These are phyloP conservation scores for Argentina silus DNA, from an alignment of 2,797 vertebrate species.

Conservation along the genomic window DNA sequence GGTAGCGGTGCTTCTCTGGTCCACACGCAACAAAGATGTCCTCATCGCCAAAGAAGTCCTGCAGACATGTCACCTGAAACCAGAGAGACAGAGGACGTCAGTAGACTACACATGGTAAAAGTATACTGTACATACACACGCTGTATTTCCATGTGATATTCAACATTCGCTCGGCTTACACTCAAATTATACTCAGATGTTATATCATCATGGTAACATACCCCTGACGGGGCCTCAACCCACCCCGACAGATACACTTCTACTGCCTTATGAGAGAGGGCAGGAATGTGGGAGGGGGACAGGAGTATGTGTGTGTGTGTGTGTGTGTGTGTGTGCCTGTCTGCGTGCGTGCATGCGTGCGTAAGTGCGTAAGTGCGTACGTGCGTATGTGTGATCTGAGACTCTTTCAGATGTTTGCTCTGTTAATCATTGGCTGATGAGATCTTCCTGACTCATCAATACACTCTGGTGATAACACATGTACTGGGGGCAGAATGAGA, in stretches of 20 bases:
- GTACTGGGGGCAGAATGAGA: neutral
- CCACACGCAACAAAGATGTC: slow-evolving; percentile 96
- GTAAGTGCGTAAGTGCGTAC: neutral
- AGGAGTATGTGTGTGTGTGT: neutral
- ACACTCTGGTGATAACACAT: neutral
- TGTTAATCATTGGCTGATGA: too few relatives aligned
- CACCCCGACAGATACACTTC: too few relatives aligned
- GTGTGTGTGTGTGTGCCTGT: neutral
- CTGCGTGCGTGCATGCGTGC: neutral
- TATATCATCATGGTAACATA: too few relatives aligned
- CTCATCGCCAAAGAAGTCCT: slow-evolving; percentile 97
- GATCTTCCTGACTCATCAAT: neutral
- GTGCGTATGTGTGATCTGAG: slow-evolving; percentile 21
- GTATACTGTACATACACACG: neutral
- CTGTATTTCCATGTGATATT: neutral
- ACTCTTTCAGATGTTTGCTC: too few relatives aligned
- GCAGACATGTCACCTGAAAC: slow-evolving; percentile 88
- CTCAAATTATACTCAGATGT: too few relatives aligned
- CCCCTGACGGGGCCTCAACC: too few relatives aligned
- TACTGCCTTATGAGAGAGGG: too few relatives aligned
- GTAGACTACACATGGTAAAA: too few relatives aligned
- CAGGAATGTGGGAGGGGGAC: too few relatives aligned
- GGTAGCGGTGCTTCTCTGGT: slow-evolving; percentile 94
- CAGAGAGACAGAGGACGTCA: neutral
- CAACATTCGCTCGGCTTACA: too few relatives aligned